These are phyloP conservation scores for Patiria pectinifera DNA, from an alignment of 53 echinoderm and acorn worm genomes.

Conservation along the genomic window DNA sequence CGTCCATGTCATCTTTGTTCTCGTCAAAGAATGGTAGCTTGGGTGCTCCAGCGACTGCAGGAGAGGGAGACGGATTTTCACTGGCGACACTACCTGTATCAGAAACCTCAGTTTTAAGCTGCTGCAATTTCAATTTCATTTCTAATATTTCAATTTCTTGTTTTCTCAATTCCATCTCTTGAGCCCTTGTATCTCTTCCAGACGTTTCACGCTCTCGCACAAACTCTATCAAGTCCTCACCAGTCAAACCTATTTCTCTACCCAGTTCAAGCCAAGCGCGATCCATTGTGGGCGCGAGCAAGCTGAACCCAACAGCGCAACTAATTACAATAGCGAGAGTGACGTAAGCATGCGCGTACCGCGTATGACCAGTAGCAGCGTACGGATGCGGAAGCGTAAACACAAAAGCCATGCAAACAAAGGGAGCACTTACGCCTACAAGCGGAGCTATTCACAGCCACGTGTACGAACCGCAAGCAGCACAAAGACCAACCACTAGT, in stretches of 20 bases:
- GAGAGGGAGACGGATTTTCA: not conserved
- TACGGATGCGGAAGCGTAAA: not conserved
- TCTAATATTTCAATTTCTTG: constrained; percentile 22
- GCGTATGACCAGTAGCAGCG: not conserved
- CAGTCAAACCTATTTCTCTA: constrained; percentile 20
- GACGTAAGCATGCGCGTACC: not conserved
- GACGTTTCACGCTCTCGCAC: constrained; percentile 29
- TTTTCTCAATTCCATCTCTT: not conserved
- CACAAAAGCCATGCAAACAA: not conserved
- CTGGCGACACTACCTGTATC: not conserved
- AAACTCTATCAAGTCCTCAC: constrained; percentile 16
- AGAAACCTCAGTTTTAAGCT: not conserved
- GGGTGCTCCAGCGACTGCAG: not conserved
- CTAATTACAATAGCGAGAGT: not conserved
- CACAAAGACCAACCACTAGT: not conserved
- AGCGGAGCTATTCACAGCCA: not conserved
- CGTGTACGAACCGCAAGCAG: not conserved
- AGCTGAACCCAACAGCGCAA: not conserved
- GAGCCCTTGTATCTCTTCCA: constrained; percentile 28
- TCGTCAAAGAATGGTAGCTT: constrained; percentile 70
- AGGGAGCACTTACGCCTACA: not conserved
- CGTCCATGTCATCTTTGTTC: constrained; percentile 67
- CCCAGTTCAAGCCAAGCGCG: constrained; percentile 5
- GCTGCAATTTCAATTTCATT: not conserved
- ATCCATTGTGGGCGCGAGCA: not conserved